These are phyloP conservation scores for Drosophila repletoides DNA, from an alignment of 1,140 invertebrate species.

Conservation along the genomic window DNA sequence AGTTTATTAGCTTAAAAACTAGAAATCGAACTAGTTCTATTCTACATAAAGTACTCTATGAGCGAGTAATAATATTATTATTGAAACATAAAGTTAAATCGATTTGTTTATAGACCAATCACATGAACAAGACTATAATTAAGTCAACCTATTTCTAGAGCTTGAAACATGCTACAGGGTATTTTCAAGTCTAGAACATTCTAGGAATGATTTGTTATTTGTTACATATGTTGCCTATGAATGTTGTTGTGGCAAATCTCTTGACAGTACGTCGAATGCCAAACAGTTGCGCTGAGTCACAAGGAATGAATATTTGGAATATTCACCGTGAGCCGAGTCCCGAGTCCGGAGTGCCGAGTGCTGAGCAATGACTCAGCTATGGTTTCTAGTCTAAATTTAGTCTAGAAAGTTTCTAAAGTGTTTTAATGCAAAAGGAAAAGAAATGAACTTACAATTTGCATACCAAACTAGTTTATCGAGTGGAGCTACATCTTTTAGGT, in stretches of 20 bases:
- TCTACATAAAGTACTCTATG: too few species aligned
- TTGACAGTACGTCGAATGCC: conserved; percentile 10
- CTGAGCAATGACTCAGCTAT: conserved; percentile 21
- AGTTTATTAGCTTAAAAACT: too few species aligned
- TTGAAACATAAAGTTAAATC: too few species aligned
- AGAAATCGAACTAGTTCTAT: too few species aligned
- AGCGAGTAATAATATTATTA: too few species aligned
- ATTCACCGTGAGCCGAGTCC: neutral
- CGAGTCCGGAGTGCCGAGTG: too few species aligned
- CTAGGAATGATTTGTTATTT: neutral
- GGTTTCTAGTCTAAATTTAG: conserved; percentile 13
- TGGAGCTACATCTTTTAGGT: too few species aligned
- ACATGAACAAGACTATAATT: too few species aligned
- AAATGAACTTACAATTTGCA: conserved; percentile 21
- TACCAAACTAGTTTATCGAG: neutral
- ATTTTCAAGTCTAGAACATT: neutral
- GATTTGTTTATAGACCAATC: too few species aligned
- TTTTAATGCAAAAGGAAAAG: neutral
- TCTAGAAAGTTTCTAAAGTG: conserved; percentile 14
- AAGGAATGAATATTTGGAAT: conserved; percentile 13
- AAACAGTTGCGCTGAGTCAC: conserved; percentile 30
- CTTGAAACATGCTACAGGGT: neutral
- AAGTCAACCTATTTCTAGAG: too few species aligned
- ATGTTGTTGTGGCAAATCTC: conserved; percentile 10
- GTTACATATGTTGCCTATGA: conserved; percentile 21